Conservation (phyloP, 2,113 vertebrate species). For the Helogale parvula region DNA sequence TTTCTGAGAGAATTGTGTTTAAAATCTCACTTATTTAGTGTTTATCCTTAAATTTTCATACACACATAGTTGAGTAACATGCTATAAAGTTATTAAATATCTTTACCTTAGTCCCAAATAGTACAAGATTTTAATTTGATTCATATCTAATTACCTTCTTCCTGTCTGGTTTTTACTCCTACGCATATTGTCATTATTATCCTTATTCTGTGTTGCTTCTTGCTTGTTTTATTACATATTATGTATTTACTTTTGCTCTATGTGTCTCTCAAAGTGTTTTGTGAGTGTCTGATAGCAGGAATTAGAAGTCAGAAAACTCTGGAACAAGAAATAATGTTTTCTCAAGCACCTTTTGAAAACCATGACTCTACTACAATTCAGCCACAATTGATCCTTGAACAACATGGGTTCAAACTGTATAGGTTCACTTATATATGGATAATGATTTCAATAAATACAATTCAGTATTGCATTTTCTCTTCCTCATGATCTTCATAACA, state of each 20-base stretch:
- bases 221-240: background rate
- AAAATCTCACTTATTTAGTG: background rate
- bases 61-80: background rate
- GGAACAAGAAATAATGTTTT: background rate
- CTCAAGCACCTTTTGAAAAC: background rate
- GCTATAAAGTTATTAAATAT: background rate
- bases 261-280: background rate
- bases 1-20: background rate
- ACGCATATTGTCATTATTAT: background rate
- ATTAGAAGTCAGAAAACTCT: background rate
- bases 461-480: background rate
- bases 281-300: background rate
- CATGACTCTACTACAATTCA: background rate
- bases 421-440: background rate
- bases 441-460: background rate
- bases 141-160: background rate
- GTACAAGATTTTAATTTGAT: background rate
- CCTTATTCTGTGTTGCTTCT: background rate
- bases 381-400: background rate
- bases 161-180: background rate
- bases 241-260: background rate
- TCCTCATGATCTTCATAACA: background rate
- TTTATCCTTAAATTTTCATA: background rate
- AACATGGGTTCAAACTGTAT: background rate
- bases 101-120: background rate